Base-by-base conservation (phyloP, 2,113 vertebrate genomes). In the Zapus hudsonius region DNA sequence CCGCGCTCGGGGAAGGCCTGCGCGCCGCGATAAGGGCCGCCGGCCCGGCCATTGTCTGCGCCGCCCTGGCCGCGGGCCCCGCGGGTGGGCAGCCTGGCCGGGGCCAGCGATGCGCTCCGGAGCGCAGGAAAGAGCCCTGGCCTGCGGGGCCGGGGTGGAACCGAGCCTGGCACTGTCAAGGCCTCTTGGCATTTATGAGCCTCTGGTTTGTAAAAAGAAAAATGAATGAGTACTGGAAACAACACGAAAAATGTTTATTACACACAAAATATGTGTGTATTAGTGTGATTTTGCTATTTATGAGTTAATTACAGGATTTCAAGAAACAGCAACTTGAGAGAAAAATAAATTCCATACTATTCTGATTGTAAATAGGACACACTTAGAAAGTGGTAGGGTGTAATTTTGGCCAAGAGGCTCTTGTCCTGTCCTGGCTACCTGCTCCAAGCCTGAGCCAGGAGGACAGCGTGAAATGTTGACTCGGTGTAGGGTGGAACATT, bases 11-110 rank as follows among this genome's bases (percentile, higher is more conserved):
- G 97, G 97, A 95, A 97, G 95, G 97, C 92, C 98, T 93, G 97
- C 87, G 82, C 80, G 84, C 92, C 57, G 96, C 91, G 99, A 99
- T 99, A 99, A 98, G 99, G 97, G 44, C 84, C 91, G 92, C 95
- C 97, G 96, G 97, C 98, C 98, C 98, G 57, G 36, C 40, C 57
- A 95, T 97, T 91, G 15, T 93, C 82, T 29, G 1, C 87, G 81
- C 63, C 80, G 94, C 95, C 42, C 63, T 8, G 97, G 96, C 93
- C 87, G 78, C 57, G 0, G 4, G n/a, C n/a, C n/a, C n/a, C n/a
- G n/a, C n/a, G n/a, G n/a, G n/a, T n/a, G n/a, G n/a, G n/a, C n/a
- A n/a, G n/a, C 42, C 63, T 8, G 97, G 96, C 93, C 87, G 78
- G n/a, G n/a, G n/a, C n/a, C n/a, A n/a, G n/a, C n/a, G n/a, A n/a